Base-by-base conservation (phyloP, 2,888 invertebrate genomes). In the Phaedon cochleariae region DNA sequence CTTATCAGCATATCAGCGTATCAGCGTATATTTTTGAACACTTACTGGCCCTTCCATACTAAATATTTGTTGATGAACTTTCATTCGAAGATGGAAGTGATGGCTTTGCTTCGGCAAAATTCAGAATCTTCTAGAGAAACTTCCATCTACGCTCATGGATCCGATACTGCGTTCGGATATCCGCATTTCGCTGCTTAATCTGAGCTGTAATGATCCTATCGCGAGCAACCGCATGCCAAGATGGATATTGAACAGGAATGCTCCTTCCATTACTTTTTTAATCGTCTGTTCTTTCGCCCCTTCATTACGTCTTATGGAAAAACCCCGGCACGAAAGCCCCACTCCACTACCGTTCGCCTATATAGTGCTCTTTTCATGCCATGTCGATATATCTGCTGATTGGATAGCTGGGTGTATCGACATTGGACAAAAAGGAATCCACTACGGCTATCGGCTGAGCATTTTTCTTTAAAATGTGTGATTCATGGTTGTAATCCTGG, bases 151-250 rank as follows among this genome's bases (percentile, higher is more conserved):
- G 64, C 45, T 52, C 58, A 61, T 51, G 54, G 62, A 58, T 54
- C 51, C 62, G 48, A 72, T 74, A 71, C 72, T 26, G 4, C 26
- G 6, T 74, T 74, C 73, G 73, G 70, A 71, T 72, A 73, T 74
- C 72, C 72, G 69, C 70, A 74, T 74, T 74, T 72, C 74, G 74
- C 73, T 70, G 71, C 71, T 73, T 75, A 76, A 76, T 76, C 75
- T 75, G 65, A 73, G 73, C 74, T 67, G 72, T 76, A 76, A 76
- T 75, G 76, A 74, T 72, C 71, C 72, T 72, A 74, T 76, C 74
- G 73, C 71, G 67, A 68, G 67, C 71, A 60, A 64, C 64, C 64
- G 62, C 64, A 59, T 61, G 66, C 64, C 54, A 55, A 64, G 64
- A 62, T 65, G 65, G 67, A 67, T 69, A 67, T 67, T 61, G 65